phyloP scores from a whole-genome alignment of 2,113 vertebrate species.

The Ctenomys sociabilis region DNA sequence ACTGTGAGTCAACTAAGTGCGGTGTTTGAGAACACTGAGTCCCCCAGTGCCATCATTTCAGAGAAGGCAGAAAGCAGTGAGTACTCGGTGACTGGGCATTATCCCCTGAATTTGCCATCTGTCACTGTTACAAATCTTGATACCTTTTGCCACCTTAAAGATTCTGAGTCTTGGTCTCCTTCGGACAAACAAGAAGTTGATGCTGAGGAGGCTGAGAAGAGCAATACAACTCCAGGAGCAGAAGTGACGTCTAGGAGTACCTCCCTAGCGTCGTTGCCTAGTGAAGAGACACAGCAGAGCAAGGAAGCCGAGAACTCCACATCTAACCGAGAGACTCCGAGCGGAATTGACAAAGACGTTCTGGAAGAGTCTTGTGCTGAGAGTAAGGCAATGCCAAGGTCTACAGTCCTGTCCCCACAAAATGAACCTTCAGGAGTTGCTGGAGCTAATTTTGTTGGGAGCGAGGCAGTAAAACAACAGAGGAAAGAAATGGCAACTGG shows the following conservation, averaged over 20 bases:
- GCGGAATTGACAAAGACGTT: background rate
- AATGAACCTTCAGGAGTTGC: conserved; percentile 72
- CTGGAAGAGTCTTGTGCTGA: conserved; percentile 66
- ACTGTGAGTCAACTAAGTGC: conserved; percentile 98
- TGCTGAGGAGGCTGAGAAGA: conserved; percentile 32
- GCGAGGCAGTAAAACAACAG: conserved; percentile 70
- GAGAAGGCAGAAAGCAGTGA: conserved; percentile 86
- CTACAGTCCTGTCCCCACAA: conserved; percentile 69
- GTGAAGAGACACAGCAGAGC: conserved; percentile 80
- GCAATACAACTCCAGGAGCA: background rate
- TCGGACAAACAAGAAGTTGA: conserved; percentile 73
- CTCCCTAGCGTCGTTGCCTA: conserved; percentile 53
- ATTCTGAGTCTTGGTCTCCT: conserved; percentile 83
- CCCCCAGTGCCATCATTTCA: conserved; percentile 75
- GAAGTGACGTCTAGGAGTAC: conserved; percentile 80
- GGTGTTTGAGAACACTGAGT: conserved; percentile 94
- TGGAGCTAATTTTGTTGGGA: conserved; percentile 66
- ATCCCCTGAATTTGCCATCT: conserved; percentile 84
- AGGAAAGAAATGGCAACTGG: conserved; percentile 69
- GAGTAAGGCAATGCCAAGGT: conserved; percentile 74
- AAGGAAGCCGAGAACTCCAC: conserved; percentile 62
- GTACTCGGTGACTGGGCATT: conserved; percentile 89
- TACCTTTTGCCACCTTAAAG: conserved; percentile 86
- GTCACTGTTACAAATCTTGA: conserved; percentile 84
- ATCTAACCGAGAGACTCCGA: conserved; percentile 67